These are phyloP conservation scores for Yasuhikotakia modesta DNA, from an alignment of 2,797 vertebrate species.

Conservation along the genomic window DNA sequence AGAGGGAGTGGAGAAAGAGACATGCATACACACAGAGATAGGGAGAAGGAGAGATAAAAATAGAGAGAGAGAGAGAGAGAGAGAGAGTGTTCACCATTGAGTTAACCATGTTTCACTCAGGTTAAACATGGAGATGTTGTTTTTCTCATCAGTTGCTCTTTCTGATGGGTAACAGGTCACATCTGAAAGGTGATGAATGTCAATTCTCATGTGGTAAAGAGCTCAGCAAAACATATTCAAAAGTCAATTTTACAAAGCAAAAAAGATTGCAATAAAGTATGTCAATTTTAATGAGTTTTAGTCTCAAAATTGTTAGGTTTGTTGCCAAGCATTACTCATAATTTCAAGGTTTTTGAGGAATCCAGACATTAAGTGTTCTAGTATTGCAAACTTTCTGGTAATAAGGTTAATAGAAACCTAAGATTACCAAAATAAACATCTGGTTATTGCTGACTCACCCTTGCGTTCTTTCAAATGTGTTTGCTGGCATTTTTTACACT, in stretches of 20 bases:
- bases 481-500: too few relatives aligned
- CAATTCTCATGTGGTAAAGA: slow-evolving; percentile 21
- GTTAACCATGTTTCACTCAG: slow-evolving; percentile 62
- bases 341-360: too few relatives aligned
- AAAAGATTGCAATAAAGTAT: background rate
- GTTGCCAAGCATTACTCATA: too few relatives aligned
- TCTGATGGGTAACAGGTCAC: slow-evolving; percentile 26
- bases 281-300: background rate
- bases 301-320: too few relatives aligned
- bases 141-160: slow-evolving; percentile 18
- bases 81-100: too few relatives aligned
- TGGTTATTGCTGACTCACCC: too few relatives aligned
- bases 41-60: slow-evolving; percentile 41
- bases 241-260: background rate
- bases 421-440: too few relatives aligned
- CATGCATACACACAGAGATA: too few relatives aligned
- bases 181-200: slow-evolving; percentile 31
- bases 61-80: slow-evolving; percentile 24
- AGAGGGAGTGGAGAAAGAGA: background rate
- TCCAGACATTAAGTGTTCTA: too few relatives aligned
- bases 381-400: too few relatives aligned
- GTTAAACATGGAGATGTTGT: slow-evolving; percentile 24
- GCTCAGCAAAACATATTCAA: background rate
- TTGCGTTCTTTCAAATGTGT: too few relatives aligned
- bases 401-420: too few relatives aligned